phyloP scores from a whole-genome alignment of 1,140 invertebrate genomes.

The Danaus melanippus region DNA sequence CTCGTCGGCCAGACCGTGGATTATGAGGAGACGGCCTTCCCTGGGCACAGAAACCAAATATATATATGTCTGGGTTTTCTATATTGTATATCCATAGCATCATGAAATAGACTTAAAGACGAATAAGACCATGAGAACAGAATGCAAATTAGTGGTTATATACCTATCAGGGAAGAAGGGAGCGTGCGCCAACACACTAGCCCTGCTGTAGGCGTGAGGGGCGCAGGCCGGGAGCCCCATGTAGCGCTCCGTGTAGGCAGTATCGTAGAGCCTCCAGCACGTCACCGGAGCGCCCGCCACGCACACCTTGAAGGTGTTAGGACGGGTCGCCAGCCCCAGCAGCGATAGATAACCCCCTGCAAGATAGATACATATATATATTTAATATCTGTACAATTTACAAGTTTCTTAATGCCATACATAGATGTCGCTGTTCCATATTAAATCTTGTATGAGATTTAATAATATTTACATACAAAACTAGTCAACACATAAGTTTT shows the following conservation, averaged over 20 bases:
- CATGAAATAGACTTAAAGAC: too few species aligned
- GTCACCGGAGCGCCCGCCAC: constrained; percentile 98
- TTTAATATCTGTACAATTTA: too few species aligned
- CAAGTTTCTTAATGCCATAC: too few species aligned
- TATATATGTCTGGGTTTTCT: too few species aligned
- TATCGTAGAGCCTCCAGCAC: constrained; percentile 93
- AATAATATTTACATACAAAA: too few species aligned
- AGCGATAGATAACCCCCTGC: constrained; percentile 86
- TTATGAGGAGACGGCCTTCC: constrained; percentile 94
- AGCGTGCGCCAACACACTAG: constrained; percentile 74
- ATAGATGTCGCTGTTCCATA: too few species aligned
- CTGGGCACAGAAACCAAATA: constrained; percentile 41
- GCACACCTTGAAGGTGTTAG: constrained; percentile 89
- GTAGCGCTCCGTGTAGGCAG: constrained; percentile 97
- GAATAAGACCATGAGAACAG: too few species aligned
- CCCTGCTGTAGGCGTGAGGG: constrained; percentile 54
- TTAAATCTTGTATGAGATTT: too few species aligned
- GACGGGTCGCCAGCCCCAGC: constrained; percentile 87
- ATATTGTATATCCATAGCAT: too few species aligned
- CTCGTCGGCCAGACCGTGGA: constrained; percentile 98
- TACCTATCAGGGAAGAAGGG: constrained; percentile 88
- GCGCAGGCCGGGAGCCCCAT: constrained; percentile 87
- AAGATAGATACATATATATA: constrained; percentile 1
- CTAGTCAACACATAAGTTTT: too few species aligned
- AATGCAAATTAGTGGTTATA: too few species aligned